phyloP scores from a whole-genome alignment of 2,797 vertebrate genomes.

The Chiroxiphia lanceolata region DNA sequence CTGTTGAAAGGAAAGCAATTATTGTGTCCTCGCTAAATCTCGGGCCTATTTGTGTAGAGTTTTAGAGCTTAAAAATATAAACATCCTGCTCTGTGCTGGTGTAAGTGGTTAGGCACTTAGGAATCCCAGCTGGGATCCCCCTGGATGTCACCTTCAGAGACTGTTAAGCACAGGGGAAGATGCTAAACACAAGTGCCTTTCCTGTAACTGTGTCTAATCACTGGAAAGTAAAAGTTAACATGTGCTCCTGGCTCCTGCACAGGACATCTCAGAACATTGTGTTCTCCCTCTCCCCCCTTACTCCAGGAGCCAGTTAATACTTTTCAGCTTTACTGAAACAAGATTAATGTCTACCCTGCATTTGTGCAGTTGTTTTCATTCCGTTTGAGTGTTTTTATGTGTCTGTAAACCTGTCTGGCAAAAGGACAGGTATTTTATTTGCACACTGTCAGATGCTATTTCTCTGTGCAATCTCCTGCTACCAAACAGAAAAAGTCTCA shows the following conservation, averaged over 20 bases:
- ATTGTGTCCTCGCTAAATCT: slow-evolving; percentile 69
- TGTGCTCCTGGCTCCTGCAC: not conserved
- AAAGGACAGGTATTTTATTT: slow-evolving; percentile 42
- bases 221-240: slow-evolving; percentile 8
- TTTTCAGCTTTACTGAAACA: not conserved
- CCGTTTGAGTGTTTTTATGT: not conserved
- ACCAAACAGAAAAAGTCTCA: not conserved
- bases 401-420: slow-evolving; percentile 26
- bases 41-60: slow-evolving; percentile 35
- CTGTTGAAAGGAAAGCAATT: slow-evolving; percentile 74
- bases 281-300: not conserved
- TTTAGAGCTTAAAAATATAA: slow-evolving; percentile 62
- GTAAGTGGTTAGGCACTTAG: slow-evolving; percentile 57
- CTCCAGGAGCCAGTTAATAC: not conserved
- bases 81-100: slow-evolving; percentile 46
- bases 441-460: not conserved
- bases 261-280: not conserved
- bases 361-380: not conserved
- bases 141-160: slow-evolving; percentile 64
- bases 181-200: slow-evolving; percentile 38
- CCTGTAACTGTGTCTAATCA: not conserved
- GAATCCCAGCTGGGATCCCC: slow-evolving; percentile 62
- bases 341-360: not conserved
- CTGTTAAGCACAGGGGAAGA: slow-evolving; percentile 63
- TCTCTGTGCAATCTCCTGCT: not conserved